These are phyloP conservation scores for Electrona antarctica DNA, from an alignment of 2,113 vertebrate species.

Conservation along the genomic window DNA sequence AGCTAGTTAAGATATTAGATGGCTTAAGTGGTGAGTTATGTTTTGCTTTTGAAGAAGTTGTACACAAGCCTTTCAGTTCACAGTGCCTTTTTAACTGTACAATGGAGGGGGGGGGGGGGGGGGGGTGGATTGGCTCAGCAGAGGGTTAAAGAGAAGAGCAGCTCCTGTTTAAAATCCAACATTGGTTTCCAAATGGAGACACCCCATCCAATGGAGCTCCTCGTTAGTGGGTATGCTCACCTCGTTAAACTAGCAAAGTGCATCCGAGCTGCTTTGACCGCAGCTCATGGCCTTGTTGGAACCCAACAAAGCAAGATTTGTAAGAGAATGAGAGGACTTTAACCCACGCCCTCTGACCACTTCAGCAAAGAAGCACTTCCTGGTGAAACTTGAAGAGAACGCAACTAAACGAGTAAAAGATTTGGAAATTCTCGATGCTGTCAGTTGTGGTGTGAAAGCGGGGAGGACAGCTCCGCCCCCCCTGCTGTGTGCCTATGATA, in stretches of 20 bases:
- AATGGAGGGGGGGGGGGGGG: not conserved
- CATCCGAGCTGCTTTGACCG: conserved; percentile 26
- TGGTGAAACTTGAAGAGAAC: conserved; percentile 88
- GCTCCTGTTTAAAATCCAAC: conserved; percentile 1
- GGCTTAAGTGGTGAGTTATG: conserved; percentile 20
- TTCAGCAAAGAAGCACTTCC: conserved; percentile 81
- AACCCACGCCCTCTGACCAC: conserved; percentile 37
- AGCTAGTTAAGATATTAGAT: conserved; percentile 28
- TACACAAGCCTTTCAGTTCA: conserved; percentile 74
- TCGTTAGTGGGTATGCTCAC: not conserved
- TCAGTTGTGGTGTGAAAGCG: conserved; percentile 44
- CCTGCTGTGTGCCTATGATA: conserved; percentile 62
- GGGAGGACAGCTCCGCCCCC: conserved; percentile 24
- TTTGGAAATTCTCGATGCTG: conserved; percentile 78
- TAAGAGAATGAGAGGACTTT: conserved; percentile 14
- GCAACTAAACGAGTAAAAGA: conserved; percentile 41
- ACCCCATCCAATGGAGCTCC: not conserved
- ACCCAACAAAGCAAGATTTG: conserved; percentile 22
- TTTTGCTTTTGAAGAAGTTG: conserved; percentile 50
- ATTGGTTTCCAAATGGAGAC: conserved; percentile 14
- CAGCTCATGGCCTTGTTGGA: conserved; percentile 38
- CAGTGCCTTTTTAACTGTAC: conserved; percentile 75
- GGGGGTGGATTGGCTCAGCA: conserved; percentile 39
- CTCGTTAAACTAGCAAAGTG: not conserved
- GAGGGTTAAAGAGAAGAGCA: conserved; percentile 36